Evolutionary conservation across 1,140 invertebrate species (phyloP).

Genomic region (Nixonia krombeini): DNA sequence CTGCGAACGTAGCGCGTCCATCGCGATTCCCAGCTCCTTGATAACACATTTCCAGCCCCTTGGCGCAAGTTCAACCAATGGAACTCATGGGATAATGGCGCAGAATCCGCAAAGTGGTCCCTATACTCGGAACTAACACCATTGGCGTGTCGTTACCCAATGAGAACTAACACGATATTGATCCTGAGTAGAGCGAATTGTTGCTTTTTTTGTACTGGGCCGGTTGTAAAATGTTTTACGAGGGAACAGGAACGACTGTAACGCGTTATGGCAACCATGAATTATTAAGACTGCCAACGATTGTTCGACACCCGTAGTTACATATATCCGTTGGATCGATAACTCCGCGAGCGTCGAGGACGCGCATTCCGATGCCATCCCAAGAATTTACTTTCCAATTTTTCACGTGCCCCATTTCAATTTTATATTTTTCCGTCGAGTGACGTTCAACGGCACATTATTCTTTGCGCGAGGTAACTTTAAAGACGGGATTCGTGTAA

Average conservation of each 20-base stretch:
- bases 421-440: slow-evolving; percentile 10
- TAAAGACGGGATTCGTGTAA: too few species aligned
- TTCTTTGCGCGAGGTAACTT: too few species aligned
- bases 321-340: slow-evolving; percentile 50
- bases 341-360: slow-evolving; percentile 19
- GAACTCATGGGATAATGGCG: slow-evolving; percentile 42
- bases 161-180: slow-evolving; percentile 51
- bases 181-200: slow-evolving; percentile 47
- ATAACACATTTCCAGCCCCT: slow-evolving; percentile 55
- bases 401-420: slow-evolving; percentile 22
- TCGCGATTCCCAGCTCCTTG: slow-evolving; percentile 43
- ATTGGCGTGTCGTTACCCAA: slow-evolving; percentile 51
- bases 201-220: slow-evolving; percentile 59
- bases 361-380: slow-evolving; percentile 28
- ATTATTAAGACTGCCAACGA: slow-evolving; percentile 56
- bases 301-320: slow-evolving; percentile 42
- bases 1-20: slow-evolving; percentile 42
- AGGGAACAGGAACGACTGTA: slow-evolving; percentile 36
- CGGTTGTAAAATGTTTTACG: slow-evolving; percentile 61
- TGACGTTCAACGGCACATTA: too few species aligned
- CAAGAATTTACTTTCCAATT: slow-evolving; percentile 22
- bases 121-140: slow-evolving; percentile 34
- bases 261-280: slow-evolving; percentile 50
- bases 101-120: slow-evolving; percentile 57
- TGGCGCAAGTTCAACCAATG: slow-evolving; percentile 51